A percentile compares a stretch with the other conserved stretches of the same genome.
phyloP scores from a whole-genome alignment of 2,888 invertebrate species.

The Lepidocyrtinus sp. region DNA sequence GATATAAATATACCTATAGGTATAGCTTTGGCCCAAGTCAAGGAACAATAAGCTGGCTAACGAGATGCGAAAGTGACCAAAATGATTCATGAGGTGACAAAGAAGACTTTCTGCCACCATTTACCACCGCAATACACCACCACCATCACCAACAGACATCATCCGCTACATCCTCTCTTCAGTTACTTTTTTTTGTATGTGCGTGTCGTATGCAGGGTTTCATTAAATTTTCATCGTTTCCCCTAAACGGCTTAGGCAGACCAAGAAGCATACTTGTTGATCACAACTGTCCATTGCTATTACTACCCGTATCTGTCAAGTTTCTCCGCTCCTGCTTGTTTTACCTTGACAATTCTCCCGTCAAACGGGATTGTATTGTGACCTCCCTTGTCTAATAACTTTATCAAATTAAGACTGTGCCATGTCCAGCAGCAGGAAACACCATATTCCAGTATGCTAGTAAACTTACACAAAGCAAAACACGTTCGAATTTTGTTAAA shows the following conservation, averaged over 20 bases:
- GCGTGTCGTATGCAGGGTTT: background rate
- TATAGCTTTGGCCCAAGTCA: background rate
- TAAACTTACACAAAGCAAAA: too few relatives aligned
- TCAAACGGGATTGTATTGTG: constrained; percentile 2
- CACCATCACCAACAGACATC: constrained; percentile 1
- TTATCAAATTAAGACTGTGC: background rate
- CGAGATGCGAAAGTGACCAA: constrained; percentile 53
- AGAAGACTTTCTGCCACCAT: constrained; percentile 11
- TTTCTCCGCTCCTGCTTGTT: background rate
- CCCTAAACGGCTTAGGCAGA: background rate
- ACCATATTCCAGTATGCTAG: too few relatives aligned
- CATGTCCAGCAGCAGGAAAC: background rate
- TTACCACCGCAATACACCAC: constrained; percentile 5
- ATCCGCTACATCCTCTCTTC: background rate
- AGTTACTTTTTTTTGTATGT: background rate
- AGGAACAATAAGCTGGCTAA: constrained; percentile 27
- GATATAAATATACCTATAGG: background rate
- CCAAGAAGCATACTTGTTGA: constrained; percentile 29
- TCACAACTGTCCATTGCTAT: constrained; percentile 29
- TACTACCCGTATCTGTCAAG: background rate
- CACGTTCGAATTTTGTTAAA: too few relatives aligned
- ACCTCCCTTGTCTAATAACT: background rate
- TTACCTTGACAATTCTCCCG: constrained; percentile 24
- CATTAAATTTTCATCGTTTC: background rate
- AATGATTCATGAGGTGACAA: constrained; percentile 58